phyloP scores from a whole-genome alignment of 2,113 vertebrate genomes.

The Seriola dumerili region DNA sequence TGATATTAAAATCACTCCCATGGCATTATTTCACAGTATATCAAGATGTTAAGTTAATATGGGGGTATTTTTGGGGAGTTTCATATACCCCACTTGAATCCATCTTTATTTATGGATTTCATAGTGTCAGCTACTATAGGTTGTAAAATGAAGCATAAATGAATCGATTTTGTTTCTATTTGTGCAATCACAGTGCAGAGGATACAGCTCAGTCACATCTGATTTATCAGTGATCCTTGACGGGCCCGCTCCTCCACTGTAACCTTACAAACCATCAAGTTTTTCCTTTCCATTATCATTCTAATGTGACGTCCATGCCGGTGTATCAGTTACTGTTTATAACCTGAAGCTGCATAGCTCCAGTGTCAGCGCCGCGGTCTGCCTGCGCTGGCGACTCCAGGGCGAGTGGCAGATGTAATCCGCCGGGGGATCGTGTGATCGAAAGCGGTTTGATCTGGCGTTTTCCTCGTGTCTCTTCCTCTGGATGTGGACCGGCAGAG shows the following conservation, averaged over 20 bases:
- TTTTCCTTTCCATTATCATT: slow-evolving; percentile 16
- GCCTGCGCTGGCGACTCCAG: neutral
- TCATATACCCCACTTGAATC: neutral
- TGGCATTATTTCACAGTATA: no score
- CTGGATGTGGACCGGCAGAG: neutral
- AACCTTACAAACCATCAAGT: neutral
- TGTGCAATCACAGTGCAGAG: neutral
- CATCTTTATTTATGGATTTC: neutral
- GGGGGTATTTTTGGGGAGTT: no score
- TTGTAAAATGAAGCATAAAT: neutral
- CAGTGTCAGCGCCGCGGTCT: slow-evolving; percentile 7
- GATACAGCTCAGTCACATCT: neutral
- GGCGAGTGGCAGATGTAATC: slow-evolving; percentile 33
- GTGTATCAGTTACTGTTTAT: slow-evolving; percentile 27
- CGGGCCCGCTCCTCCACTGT: neutral
- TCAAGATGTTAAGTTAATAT: no score
- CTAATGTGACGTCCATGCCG: neutral
- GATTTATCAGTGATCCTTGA: neutral
- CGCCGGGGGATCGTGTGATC: neutral
- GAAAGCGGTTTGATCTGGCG: slow-evolving; percentile 29
- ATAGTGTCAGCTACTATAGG: neutral
- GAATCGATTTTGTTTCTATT: neutral
- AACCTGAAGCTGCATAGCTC: slow-evolving; percentile 10
- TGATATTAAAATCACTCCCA: no score
- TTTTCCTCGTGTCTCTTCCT: slow-evolving; percentile 37